Base-by-base conservation (phyloP, 2,113 vertebrate species). In the Coptodon rendalli region DNA sequence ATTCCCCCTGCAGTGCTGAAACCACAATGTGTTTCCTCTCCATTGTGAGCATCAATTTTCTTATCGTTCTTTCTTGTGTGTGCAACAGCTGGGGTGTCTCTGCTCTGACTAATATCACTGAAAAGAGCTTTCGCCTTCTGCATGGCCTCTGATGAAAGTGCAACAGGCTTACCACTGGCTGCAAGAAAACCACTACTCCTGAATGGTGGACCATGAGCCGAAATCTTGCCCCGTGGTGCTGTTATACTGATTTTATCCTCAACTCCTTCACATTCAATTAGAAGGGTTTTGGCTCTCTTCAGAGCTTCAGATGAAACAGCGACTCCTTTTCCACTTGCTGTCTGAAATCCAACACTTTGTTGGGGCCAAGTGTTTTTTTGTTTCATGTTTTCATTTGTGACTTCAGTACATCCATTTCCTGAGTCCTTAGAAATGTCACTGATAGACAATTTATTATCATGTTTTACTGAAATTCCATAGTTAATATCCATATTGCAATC, bases 1-100 rank as follows among this genome's bases (percentile, higher is more conserved):
- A 96, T 96, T 88, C 97, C 97, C 87, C 95, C 95, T 93, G 96
- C 97, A 86, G 96, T 97, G 86, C 91, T 96, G 93, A 98, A 97
- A 43, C 95, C 97, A 91, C 90, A 95, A 68, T 90, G 57, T 0
- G 40, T 73, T 71, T 73, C 68, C 9, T 50, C 87, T 43, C 19
- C 27, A 3, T 9, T 56, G 22, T 45, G 16, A 61, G 3, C 16
- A 59, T 76, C 96, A 76, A 94, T 95, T 91, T 84, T 50, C 3
- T 85, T 22, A 6, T 56, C 34, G 8, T 2, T 52, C 6, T 38
- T 86, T 10, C 9, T 43, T 36, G 13, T 29, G 27, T 57, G 19
- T 52, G 89, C 38, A 84, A 43, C 17, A 63, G 27, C 52, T 22
- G 83, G 29, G 3, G 19, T 19, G 50, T 89, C 68, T 50, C 83